Base-by-base conservation (phyloP, 2,888 invertebrate species). In the Aleiodes alternator region DNA sequence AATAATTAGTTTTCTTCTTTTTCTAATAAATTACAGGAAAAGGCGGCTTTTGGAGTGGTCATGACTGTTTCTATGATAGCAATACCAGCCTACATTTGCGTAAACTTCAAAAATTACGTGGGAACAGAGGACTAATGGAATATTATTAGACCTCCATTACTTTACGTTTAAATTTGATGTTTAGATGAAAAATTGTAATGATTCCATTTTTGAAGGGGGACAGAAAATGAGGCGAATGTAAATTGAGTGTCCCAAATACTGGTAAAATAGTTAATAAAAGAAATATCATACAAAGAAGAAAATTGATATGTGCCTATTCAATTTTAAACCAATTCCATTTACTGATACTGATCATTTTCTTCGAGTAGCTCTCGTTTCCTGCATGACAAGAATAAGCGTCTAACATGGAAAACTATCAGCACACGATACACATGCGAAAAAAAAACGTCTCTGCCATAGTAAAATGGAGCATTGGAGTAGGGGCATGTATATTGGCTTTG, bases 61-160 rank as follows among this genome's bases (percentile, higher is more conserved):
- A 78, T 80, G 1, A 1, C 6, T n/a, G n/a, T 75, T 7, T 76
- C 55, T 9, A 3, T 80, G 0, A 0, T 75, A 14, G 79, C 76
- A 4, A 3, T 64, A 43, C 81, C 81, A 3, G 2, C 38, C 7
- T 82, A 80, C 72, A 76, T 82, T 61, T 59, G 74, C 8, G 66
- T 72, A 9, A 80, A 80, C 53, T 3, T 80, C 2, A 80, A 78
- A 74, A 34, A 80, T 14, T 80, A 80, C 56, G 53, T 11, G 6
- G 34, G 59, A 29, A n/a, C 8, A 68, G 14, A 50, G 4, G 50
- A 29, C 12, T 59, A 48, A 34, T 11, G 5, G 6, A 16, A 23
- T 38, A 34, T 23, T 11, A 23, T 68, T 71, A n/a, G 64, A 23
- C 12, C 34, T 57, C 1, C 34, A 57, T n/a, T 69, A 6, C 14